phyloP scores from a whole-genome alignment of 2,797 vertebrate genomes.

The Esox masquinongy region DNA sequence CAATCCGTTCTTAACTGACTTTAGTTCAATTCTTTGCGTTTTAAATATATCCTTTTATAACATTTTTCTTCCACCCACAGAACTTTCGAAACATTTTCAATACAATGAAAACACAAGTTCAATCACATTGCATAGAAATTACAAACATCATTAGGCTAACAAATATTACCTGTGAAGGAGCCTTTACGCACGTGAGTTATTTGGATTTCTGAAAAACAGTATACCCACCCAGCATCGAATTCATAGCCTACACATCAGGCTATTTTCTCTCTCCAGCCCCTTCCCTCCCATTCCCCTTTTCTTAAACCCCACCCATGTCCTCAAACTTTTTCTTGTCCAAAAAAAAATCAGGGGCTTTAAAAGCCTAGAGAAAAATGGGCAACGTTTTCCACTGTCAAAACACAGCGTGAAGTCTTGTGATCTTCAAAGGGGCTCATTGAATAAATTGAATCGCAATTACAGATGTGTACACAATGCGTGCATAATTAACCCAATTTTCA shows the following conservation, averaged over 20 bases:
- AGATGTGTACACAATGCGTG: neutral
- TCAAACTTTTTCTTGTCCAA: slow-evolving; percentile 34
- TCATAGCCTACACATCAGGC: slow-evolving; percentile 51
- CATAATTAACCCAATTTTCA: neutral
- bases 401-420: slow-evolving; percentile 23
- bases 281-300: slow-evolving; percentile 62
- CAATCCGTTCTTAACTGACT: neutral
- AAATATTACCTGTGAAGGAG: slow-evolving; percentile 64
- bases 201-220: slow-evolving; percentile 62
- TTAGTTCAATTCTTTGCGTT: slow-evolving; percentile 6
- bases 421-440: neutral
- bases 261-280: slow-evolving; percentile 54
- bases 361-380: slow-evolving; percentile 50
- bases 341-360: slow-evolving; percentile 28
- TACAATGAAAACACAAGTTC: neutral
- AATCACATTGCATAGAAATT: neutral
- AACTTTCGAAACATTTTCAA: neutral
- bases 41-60: neutral
- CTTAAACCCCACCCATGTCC: slow-evolving; percentile 75
- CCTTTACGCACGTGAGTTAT: slow-evolving; percentile 59
- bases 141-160: slow-evolving; percentile 22
- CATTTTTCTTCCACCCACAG: neutral
- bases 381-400: slow-evolving; percentile 26
- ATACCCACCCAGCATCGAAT: slow-evolving; percentile 72
- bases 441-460: neutral